Evolutionary conservation across 2,888 invertebrate species (phyloP), one percentile per base, ranked within the genome.

Genomic region (Ectobius pallidus): DNA sequence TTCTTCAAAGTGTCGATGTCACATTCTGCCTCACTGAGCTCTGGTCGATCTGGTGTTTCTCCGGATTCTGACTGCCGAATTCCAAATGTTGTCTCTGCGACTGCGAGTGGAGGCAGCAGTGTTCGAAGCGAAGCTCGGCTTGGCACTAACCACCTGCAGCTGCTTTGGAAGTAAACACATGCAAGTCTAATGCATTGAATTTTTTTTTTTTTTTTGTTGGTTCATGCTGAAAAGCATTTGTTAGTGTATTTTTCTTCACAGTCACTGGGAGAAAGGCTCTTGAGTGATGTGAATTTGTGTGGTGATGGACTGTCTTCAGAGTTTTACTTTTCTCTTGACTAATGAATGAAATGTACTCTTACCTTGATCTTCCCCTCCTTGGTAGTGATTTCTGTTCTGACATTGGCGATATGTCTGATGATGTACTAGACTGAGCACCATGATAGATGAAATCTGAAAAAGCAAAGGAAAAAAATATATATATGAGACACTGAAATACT

Each of bases 361-460:
- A 90, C 89, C 90, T 90, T 84, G 90, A 88, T 82, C 89, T 87
- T 83, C 88, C 89, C 82, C 91, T 87, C 81, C 91, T 86, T 78
- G 91, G 91, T 80, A 91, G 85, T 78, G 91, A 91, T 83, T 91
- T 91, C 84, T 91, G 91, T 82, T 91, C 91, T 80, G 91, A 90
- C 90, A 91, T 91, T 80, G 91, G 91, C 78, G 91, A 91, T 81
- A 91, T 87, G 85, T 91, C 91, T 81, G 91, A 91, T 77, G 91
- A 91, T 78, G 91, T 91, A 85, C 91, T 91, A 80, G 91, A 91
- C 81, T 89, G 89, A 82, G 90, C 89, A 82, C 90, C 90, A 83
- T 91, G 91, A 83, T 91, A 91, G 82, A 91, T 88, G 83, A 90
- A 90, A 85, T 90, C 91, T 88, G 85, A 80, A 74, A 75, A 7